Percentiles rank a stretch among this genome's conserved stretches.
Evolutionary conservation across 1,140 invertebrate species (phyloP).

Genomic region (Galendromus occidentalis): DNA sequence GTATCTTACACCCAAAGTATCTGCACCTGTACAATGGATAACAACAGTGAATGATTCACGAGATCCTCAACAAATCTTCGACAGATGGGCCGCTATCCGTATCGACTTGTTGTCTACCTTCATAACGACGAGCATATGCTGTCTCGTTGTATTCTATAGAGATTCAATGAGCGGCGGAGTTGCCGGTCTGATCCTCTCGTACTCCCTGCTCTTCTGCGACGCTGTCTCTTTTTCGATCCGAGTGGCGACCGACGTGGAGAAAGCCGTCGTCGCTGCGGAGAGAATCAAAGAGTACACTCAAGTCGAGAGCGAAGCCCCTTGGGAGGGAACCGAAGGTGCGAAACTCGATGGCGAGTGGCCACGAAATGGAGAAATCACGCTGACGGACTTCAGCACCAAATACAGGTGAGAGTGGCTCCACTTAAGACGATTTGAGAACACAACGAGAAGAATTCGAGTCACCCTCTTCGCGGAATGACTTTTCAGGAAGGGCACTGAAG

Average conservation of each 20-base stretch:
- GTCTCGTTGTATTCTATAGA: not conserved
- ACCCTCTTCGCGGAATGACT: not conserved
- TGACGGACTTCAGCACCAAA: conserved; percentile 19
- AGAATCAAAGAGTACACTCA: conserved; percentile 37
- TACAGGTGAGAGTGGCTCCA: conserved; percentile 17
- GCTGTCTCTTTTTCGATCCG: conserved; percentile 31
- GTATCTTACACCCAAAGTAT: too few species aligned
- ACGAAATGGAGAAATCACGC: conserved; percentile 15
- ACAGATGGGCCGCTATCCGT: not conserved
- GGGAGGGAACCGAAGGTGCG: not conserved
- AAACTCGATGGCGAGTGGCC: conserved; percentile 18
- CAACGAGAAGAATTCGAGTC: too few species aligned
- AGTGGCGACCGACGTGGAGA: conserved; percentile 38
- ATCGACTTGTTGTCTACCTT: not conserved
- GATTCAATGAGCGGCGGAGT: not conserved
- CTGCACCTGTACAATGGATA: too few species aligned
- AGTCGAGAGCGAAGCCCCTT: not conserved
- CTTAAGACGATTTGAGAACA: not conserved
- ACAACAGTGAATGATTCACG: too few species aligned
- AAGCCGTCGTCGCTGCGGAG: conserved; percentile 40
- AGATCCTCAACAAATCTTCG: not conserved
- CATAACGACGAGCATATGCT: not conserved
- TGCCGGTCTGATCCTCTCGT: not conserved
- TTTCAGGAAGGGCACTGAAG: conserved; percentile 28
- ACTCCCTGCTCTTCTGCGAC: not conserved